A percentile compares a stretch with the other conserved stretches of the same genome.
These are phyloP conservation scores for Gobio occitaniae DNA, from an alignment of 2,797 vertebrate genomes.

Conservation along the genomic window DNA sequence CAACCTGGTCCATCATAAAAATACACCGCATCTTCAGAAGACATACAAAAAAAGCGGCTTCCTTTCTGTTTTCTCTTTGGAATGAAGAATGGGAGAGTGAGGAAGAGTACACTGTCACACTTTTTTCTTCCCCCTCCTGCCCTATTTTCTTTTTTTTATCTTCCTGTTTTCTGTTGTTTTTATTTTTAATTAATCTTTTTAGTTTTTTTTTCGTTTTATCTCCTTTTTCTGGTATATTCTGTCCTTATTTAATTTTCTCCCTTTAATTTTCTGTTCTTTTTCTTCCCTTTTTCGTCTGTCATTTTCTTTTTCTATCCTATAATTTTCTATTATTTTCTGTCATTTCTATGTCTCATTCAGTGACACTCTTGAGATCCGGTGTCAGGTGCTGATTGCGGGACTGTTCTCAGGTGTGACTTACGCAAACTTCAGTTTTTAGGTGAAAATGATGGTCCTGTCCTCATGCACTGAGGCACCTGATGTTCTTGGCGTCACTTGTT, in stretches of 20 bases:
- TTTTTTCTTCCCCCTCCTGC: neutral
- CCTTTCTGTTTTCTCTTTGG: neutral
- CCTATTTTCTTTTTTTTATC: neutral
- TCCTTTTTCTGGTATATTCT: neutral
- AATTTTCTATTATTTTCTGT: slow-evolving; percentile 3
- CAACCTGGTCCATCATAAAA: neutral
- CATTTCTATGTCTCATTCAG: neutral
- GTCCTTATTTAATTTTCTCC: neutral
- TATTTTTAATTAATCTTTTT: too few relatives aligned
- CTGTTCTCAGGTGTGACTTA: slow-evolving; percentile 4
- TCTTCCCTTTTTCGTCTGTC: neutral
- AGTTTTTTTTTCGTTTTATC: neutral
- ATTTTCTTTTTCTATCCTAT: neutral
- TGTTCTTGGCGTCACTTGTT: neutral
- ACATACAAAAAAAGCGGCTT: neutral
- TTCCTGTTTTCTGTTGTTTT: neutral
- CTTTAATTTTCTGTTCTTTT: neutral
- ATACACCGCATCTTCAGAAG: neutral
- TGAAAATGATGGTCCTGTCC: slow-evolving; percentile 19
- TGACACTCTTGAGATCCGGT: slow-evolving; percentile 1
- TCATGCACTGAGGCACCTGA: neutral
- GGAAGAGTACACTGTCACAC: neutral
- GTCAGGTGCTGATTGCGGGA: neutral
- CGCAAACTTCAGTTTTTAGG: slow-evolving; percentile 6
- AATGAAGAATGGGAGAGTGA: neutral